Percentiles rank a stretch among this genome's conserved stretches.
Evolutionary conservation across 2,113 vertebrate genomes (phyloP).

Genomic region (Eleginops maclovinus): DNA sequence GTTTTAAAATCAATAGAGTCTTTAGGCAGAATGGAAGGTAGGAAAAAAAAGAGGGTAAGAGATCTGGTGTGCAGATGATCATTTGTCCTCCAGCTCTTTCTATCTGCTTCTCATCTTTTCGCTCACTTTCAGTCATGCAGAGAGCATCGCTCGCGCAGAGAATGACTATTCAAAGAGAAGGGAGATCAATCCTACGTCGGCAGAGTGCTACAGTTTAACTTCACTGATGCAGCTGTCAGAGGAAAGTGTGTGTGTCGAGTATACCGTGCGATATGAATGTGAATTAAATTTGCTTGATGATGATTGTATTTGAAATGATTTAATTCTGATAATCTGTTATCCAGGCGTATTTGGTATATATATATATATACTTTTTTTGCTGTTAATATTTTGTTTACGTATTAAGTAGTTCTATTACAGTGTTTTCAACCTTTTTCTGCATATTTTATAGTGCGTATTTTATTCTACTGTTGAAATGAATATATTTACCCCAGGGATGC

Average conservation of each 20-base stretch:
- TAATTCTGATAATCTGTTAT: neutral
- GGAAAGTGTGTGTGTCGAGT: neutral
- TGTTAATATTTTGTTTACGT: too few species aligned
- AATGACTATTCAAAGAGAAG: conserved; percentile 44
- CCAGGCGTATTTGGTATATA: too few species aligned
- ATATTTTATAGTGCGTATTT: too few species aligned
- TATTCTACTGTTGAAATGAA: too few species aligned
- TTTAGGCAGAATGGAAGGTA: conserved; percentile 4
- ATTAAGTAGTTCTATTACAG: too few species aligned
- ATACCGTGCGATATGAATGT: neutral
- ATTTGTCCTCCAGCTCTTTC: conserved; percentile 41
- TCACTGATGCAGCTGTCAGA: conserved; percentile 37
- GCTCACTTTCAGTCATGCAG: conserved; percentile 54
- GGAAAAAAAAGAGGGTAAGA: neutral
- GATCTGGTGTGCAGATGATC: neutral
- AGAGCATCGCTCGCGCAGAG: conserved; percentile 23
- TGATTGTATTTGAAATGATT: neutral
- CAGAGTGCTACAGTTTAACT: conserved; percentile 37
- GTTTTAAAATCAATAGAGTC: conserved; percentile 34
- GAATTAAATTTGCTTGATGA: neutral
- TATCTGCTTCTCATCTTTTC: conserved; percentile 24
- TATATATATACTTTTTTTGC: too few species aligned
- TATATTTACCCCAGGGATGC: too few species aligned
- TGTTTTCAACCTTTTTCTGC: too few species aligned
- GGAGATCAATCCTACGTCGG: conserved; percentile 66